Conservation (phyloP, 2,888 invertebrate species). For the Bibio marci region DNA sequence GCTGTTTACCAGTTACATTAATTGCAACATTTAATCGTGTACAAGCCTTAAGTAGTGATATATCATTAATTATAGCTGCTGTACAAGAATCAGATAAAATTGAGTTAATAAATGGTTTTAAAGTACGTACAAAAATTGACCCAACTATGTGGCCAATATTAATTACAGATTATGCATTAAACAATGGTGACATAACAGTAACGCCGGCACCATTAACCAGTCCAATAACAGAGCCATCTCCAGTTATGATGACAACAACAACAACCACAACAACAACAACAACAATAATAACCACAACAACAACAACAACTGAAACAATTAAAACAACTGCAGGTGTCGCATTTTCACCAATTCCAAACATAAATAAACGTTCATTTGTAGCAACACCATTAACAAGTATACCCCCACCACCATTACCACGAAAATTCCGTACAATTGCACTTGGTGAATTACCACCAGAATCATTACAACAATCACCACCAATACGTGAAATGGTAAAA, state of each 20-base stretch:
- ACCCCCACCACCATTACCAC: slow-evolving; percentile 54
- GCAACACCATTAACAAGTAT: slow-evolving; percentile 45
- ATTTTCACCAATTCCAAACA: not conserved
- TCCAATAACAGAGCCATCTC: not conserved
- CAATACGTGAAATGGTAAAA: not conserved
- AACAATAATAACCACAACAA: not conserved
- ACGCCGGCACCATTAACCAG: too few species aligned
- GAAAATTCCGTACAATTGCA: slow-evolving; percentile 31
- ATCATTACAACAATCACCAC: slow-evolving; percentile 3
- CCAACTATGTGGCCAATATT: slow-evolving; percentile 80
- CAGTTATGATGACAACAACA: not conserved
- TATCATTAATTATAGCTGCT: slow-evolving; percentile 67
- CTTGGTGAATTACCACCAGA: slow-evolving; percentile 7
- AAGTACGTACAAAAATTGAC: slow-evolving; percentile 67
- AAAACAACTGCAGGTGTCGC: not conserved
- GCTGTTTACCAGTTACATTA: slow-evolving; percentile 81
- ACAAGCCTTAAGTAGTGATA: slow-evolving; percentile 68
- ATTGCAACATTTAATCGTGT: slow-evolving; percentile 95
- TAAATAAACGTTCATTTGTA: slow-evolving; percentile 24
- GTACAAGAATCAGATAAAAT: slow-evolving; percentile 73
- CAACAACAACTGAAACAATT: not conserved
- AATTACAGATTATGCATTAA: slow-evolving; percentile 28
- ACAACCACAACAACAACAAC: not conserved
- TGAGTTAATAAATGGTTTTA: slow-evolving; percentile 58
- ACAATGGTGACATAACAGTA: not conserved